phyloP scores from a whole-genome alignment of 2,797 vertebrate species.

The Lacerta agilis region DNA sequence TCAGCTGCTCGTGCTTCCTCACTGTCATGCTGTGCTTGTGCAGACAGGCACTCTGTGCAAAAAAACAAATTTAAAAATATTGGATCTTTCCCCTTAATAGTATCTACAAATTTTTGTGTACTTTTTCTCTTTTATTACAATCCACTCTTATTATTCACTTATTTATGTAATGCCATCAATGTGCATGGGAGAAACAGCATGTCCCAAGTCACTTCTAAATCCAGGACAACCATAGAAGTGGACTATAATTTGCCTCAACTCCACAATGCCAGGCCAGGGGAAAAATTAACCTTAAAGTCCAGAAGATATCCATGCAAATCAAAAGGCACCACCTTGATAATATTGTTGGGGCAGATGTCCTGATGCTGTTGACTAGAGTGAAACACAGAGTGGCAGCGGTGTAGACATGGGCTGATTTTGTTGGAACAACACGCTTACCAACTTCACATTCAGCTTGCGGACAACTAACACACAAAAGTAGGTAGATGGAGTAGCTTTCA shows the following conservation, averaged over 20 bases:
- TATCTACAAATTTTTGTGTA: neutral
- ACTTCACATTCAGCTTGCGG: neutral
- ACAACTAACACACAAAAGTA: neutral
- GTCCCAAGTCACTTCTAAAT: neutral
- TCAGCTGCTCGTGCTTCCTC: conserved; percentile 78
- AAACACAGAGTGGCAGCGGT: neutral
- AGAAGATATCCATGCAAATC: neutral
- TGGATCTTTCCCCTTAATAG: neutral
- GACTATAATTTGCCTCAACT: neutral
- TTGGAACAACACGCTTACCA: neutral
- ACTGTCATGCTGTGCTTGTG: conserved; percentile 64
- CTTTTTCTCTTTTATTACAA: fast-evolving
- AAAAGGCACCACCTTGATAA: neutral
- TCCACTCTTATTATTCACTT: neutral
- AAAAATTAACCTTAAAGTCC: neutral
- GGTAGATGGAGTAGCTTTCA: neutral
- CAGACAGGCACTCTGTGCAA: conserved; percentile 64
- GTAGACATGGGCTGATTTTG: neutral
- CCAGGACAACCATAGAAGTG: neutral
- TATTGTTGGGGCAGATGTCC: neutral
- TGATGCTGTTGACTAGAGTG: neutral
- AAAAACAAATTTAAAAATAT: conserved; percentile 45
- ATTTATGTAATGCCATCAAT: neutral
- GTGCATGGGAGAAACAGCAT: neutral
- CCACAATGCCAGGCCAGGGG: too few relatives aligned